A percentile compares a stretch with the other conserved stretches of the same genome.
Conservation (phyloP, 2,113 vertebrate genomes). For the Recurvirostra avosetta region DNA sequence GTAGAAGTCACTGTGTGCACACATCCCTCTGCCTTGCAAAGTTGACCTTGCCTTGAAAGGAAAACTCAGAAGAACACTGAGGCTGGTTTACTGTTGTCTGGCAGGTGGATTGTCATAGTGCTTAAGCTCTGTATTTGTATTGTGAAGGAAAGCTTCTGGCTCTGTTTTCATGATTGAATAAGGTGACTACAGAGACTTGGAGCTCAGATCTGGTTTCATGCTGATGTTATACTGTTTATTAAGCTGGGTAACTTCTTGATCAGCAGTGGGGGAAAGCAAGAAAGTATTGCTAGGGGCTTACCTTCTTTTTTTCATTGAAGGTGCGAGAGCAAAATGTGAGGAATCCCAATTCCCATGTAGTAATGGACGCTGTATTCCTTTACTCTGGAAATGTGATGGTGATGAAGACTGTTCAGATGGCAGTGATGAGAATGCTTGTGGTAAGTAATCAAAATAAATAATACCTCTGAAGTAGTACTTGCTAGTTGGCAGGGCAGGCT, state of each 20-base stretch:
- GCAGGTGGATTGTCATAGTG: not conserved
- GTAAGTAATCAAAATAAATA: slow-evolving; percentile 74
- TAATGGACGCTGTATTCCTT: slow-evolving; percentile 92
- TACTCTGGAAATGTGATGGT: slow-evolving; percentile 93
- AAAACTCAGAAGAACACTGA: not conserved
- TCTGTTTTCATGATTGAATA: not conserved
- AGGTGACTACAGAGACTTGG: not conserved
- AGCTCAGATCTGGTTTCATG: not conserved
- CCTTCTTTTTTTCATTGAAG: slow-evolving; percentile 61
- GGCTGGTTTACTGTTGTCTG: not conserved
- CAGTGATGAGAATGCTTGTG: slow-evolving; percentile 90
- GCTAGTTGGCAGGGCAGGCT: not conserved
- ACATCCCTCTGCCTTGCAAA: not conserved
- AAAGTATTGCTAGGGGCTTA: not conserved
- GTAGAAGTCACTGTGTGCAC: not conserved
- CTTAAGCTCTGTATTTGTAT: not conserved
- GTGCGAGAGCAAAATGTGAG: slow-evolving; percentile 84
- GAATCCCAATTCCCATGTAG: slow-evolving; percentile 89
- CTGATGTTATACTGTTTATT: not conserved
- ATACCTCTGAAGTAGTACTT: not conserved
- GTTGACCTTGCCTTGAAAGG: not conserved
- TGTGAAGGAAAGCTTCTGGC: not conserved
- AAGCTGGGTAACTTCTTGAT: not conserved
- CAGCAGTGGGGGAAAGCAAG: not conserved
- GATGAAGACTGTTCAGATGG: slow-evolving; percentile 92